Conservation (phyloP, 2,797 vertebrate species). For the Danio aesculapii region DNA sequence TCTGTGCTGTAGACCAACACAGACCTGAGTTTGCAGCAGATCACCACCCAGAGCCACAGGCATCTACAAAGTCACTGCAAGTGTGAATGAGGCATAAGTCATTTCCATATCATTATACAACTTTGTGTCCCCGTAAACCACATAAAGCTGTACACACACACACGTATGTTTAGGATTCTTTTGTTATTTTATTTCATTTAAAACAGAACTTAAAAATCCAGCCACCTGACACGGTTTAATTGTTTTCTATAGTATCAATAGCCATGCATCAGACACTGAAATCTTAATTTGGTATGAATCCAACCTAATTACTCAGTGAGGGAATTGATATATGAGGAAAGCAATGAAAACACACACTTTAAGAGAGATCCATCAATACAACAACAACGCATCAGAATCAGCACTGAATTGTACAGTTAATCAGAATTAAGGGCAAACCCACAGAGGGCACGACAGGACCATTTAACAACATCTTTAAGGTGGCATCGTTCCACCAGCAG, state of each 20-base stretch:
- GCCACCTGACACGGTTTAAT: not conserved
- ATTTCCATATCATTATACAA: too few species aligned
- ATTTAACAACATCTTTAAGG: not conserved
- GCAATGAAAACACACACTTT: not conserved
- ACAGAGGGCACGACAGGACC: slow-evolving; percentile 54
- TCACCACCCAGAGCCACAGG: too few species aligned
- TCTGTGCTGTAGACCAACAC: too few species aligned
- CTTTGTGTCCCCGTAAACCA: too few species aligned
- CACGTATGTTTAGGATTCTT: too few species aligned
- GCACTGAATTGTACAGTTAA: not conserved
- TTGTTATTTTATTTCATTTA: too few species aligned
- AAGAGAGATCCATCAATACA: not conserved
- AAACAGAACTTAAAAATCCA: too few species aligned
- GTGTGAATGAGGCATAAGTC: too few species aligned
- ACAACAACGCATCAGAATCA: not conserved
- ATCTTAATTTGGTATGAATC: not conserved
- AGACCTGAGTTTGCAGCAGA: too few species aligned
- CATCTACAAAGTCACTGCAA: too few species aligned
- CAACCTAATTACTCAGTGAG: not conserved
- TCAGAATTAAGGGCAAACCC: slow-evolving; percentile 8
- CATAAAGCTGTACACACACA: too few species aligned
- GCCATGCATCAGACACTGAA: not conserved
- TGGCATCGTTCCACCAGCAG: not conserved
- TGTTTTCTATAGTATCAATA: not conserved
- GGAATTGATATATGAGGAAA: not conserved